Percentiles rank a stretch among this genome's conserved stretches.
Evolutionary conservation across 2,797 vertebrate genomes (phyloP).

Genomic region (Setipinna tenuifilis): DNA sequence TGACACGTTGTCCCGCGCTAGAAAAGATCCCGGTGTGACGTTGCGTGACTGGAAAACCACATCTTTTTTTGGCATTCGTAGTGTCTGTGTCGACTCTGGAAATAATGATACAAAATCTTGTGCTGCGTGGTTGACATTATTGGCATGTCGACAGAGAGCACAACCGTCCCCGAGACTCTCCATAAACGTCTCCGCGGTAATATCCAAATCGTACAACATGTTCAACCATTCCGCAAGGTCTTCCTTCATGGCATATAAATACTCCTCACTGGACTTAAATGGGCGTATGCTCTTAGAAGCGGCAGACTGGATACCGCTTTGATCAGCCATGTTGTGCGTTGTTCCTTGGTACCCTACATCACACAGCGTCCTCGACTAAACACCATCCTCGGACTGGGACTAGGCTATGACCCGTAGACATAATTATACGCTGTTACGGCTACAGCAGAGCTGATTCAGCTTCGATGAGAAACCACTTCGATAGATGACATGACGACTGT

Average conservation of each 20-base stretch:
- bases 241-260: constrained; percentile 98
- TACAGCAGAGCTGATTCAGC: background rate
- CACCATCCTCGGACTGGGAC: background rate
- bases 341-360: background rate
- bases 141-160: constrained; percentile 91
- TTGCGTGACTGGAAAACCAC: constrained; percentile 88
- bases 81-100: constrained; percentile 72
- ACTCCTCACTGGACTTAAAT: constrained; percentile 89
- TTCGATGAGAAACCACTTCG: background rate
- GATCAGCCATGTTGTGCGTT: constrained; percentile 78
- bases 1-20: constrained; percentile 93
- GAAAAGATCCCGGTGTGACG: constrained; percentile 85
- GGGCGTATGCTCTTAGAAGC: constrained; percentile 85
- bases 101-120: constrained; percentile 75
- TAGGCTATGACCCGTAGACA: background rate
- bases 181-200: constrained; percentile 84
- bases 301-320: constrained; percentile 82
- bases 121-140: constrained; percentile 84
- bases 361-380: background rate
- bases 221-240: constrained; percentile 96
- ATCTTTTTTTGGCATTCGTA: constrained; percentile 81
- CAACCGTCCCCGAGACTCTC: constrained; percentile 87
- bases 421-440: background rate
- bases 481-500: background rate
- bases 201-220: constrained; percentile 85